A percentile compares a stretch with the other conserved stretches of the same genome.
phyloP scores from a whole-genome alignment of 2,797 vertebrate genomes.

The Pogonophryne albipinna region DNA sequence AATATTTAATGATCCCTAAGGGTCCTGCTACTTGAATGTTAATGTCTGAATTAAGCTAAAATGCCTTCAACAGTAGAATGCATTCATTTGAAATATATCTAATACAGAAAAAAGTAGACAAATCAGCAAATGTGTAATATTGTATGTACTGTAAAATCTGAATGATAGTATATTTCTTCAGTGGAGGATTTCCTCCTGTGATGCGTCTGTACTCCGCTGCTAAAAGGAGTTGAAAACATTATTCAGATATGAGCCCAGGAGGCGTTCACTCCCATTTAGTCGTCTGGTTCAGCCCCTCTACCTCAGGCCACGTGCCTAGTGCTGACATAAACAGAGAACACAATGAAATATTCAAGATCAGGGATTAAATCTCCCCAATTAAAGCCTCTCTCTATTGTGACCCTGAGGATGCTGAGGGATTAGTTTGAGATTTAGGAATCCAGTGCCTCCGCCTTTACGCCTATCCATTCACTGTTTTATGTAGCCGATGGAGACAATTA shows the following conservation, averaged over 20 bases:
- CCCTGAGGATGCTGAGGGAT: constrained; percentile 66
- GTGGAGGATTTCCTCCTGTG: constrained; percentile 15
- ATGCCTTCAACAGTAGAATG: neutral
- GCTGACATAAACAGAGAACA: constrained; percentile 62
- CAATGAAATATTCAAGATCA: constrained; percentile 77
- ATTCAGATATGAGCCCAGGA: constrained; percentile 55
- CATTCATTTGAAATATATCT: constrained; percentile 9
- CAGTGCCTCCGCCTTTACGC: constrained; percentile 24
- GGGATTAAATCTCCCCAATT: constrained; percentile 70
- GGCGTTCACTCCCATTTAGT: constrained; percentile 49
- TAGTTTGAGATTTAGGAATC: constrained; percentile 51
- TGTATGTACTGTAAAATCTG: constrained; percentile 4
- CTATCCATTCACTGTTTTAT: constrained; percentile 23
- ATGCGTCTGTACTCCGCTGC: constrained; percentile 35
- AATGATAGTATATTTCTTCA: constrained; percentile 11
- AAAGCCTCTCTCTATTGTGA: constrained; percentile 57
- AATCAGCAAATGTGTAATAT: neutral
- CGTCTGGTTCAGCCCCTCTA: constrained; percentile 47
- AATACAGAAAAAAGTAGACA: constrained; percentile 4
- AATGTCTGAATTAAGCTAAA: neutral
- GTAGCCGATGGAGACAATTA: constrained; percentile 17
- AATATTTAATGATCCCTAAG: constrained; percentile 57
- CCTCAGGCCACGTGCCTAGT: constrained; percentile 57
- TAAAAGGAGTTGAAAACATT: constrained; percentile 45
- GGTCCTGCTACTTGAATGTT: constrained; percentile 13